These are phyloP conservation scores for Malthinus flaveolus DNA, from an alignment of 2,888 invertebrate species.

Conservation along the genomic window DNA sequence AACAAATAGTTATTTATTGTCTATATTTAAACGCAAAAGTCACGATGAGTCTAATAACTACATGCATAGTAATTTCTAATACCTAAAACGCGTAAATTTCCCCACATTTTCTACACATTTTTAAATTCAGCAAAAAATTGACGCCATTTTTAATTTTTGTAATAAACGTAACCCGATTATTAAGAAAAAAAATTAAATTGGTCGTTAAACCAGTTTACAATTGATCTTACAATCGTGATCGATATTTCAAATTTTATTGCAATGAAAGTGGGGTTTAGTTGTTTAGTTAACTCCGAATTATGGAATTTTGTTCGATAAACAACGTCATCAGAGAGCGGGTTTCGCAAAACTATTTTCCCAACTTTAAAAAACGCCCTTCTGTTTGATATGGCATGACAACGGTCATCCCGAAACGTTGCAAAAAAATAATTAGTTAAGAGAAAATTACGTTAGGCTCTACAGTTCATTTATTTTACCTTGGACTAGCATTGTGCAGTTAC, in stretches of 20 bases:
- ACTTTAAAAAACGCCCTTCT: constrained; percentile 8
- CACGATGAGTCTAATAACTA: no score
- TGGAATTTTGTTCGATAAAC: constrained; percentile 1
- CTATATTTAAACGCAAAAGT: no score
- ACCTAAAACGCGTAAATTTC: no score
- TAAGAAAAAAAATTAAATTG: background rate
- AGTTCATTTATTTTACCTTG: constrained; percentile 44
- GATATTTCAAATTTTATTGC: constrained; percentile 11
- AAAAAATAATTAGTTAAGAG: constrained; percentile 17
- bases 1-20: no score
- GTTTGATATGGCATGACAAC: constrained; percentile 1
- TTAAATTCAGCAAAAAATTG: no score
- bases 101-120: no score
- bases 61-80: no score
- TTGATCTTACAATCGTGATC: constrained; percentile 5
- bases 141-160: no score
- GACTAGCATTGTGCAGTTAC: constrained; percentile 39
- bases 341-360: constrained; percentile 6
- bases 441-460: constrained; percentile 39
- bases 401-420: constrained; percentile 7
- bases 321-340: background rate
- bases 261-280: constrained; percentile 17
- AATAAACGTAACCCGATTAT: no score
- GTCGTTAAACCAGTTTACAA: constrained; percentile 16
- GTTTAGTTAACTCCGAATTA: constrained; percentile 1